These are phyloP conservation scores for Ellobium chinense DNA, from an alignment of 2,888 invertebrate genomes.

Conservation along the genomic window DNA sequence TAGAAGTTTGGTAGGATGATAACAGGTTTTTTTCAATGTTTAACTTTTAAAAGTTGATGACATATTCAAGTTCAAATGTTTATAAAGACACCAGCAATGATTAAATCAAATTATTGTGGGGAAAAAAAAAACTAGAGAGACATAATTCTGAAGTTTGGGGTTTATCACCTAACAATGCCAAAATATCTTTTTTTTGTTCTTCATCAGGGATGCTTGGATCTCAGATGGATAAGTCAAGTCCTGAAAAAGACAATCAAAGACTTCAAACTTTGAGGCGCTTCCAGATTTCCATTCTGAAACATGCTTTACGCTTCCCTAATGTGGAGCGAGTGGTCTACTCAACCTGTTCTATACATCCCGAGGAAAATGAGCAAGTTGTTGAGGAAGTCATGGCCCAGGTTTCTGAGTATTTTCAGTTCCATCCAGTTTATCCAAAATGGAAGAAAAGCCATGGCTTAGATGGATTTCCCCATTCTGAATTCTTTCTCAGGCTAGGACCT, in stretches of 20 bases:
- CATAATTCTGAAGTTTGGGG: too few species aligned
- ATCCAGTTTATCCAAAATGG: conserved; percentile 69
- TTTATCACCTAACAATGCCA: too few species aligned
- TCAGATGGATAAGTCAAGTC: conserved; percentile 69
- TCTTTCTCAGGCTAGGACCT: conserved; percentile 89
- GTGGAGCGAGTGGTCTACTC: conserved; percentile 95
- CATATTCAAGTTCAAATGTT: too few species aligned
- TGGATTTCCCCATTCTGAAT: conserved; percentile 76
- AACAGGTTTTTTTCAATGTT: too few species aligned
- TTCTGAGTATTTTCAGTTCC: conserved; percentile 75
- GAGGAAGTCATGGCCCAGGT: conserved; percentile 84
- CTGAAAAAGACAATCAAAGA: conserved; percentile 48
- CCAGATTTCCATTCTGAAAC: conserved; percentile 84
- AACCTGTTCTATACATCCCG: conserved; percentile 93
- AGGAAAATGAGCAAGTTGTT: conserved; percentile 93
- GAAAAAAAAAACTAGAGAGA: too few species aligned
- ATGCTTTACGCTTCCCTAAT: conserved; percentile 92
- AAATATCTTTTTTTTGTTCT: conserved; percentile 16
- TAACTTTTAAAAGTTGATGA: too few species aligned
- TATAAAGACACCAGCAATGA: too few species aligned
- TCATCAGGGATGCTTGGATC: conserved; percentile 72
- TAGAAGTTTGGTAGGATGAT: too few species aligned
- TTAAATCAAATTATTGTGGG: too few species aligned
- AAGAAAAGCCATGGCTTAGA: conserved; percentile 32
- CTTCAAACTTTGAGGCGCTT: conserved; percentile 68